Percentiles rank a stretch among this genome's conserved stretches.
Evolutionary conservation across 2,888 invertebrate species (phyloP).

Genomic region (Loripinus fragilis): DNA sequence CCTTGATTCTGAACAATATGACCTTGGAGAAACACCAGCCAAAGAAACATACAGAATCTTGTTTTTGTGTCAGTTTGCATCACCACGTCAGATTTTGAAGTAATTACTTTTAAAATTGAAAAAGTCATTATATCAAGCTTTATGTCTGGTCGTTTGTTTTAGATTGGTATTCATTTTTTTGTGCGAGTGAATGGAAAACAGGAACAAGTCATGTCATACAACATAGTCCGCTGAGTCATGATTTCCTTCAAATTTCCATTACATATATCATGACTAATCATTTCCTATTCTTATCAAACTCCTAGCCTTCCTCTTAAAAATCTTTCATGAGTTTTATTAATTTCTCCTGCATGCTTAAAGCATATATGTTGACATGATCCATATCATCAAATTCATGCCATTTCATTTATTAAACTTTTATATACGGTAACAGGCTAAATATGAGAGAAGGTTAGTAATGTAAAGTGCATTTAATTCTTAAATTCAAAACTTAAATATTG

Average conservation of each 20-base stretch:
- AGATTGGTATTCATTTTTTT: slow-evolving; percentile 12
- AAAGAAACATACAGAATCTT: too few species aligned
- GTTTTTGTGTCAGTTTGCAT: slow-evolving; percentile 59
- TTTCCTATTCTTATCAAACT: background rate
- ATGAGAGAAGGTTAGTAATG: too few species aligned
- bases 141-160: background rate
- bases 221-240: background rate
- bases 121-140: background rate
- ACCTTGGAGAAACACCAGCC: too few species aligned
- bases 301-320: slow-evolving; percentile 10
- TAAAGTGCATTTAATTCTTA: too few species aligned
- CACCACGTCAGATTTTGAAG: slow-evolving; percentile 38
- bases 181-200: slow-evolving; percentile 16
- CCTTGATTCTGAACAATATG: slow-evolving; percentile 54
- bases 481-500: too few species aligned
- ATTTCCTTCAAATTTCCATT: background rate
- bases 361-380: background rate
- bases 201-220: slow-evolving; percentile 1
- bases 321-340: slow-evolving; percentile 6
- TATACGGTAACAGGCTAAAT: too few species aligned
- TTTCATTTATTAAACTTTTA: too few species aligned
- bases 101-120: background rate
- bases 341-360: slow-evolving; percentile 2
- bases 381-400: background rate
- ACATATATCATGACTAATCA: background rate